phyloP scores from a whole-genome alignment of 2,113 vertebrate genomes.

The Corvus cornix region DNA sequence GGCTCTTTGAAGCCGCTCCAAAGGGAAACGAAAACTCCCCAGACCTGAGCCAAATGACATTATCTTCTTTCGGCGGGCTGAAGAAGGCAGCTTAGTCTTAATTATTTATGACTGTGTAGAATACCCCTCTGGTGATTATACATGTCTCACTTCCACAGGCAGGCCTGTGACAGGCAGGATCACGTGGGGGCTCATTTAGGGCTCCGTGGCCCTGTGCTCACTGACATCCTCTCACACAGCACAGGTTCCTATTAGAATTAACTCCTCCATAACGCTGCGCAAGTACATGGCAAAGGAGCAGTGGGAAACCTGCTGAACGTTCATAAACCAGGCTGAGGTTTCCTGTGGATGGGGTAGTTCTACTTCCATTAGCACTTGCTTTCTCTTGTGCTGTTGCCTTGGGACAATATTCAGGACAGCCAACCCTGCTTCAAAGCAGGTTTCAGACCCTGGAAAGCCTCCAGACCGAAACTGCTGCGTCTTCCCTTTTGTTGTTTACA shows the following conservation, averaged over 20 bases:
- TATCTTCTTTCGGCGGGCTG: not conserved
- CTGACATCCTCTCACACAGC: not conserved
- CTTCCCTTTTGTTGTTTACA: not conserved
- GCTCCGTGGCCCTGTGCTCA: not conserved
- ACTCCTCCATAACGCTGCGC: not conserved
- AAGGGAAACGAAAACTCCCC: constrained; percentile 3
- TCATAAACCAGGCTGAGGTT: not conserved
- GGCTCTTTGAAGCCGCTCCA: constrained; percentile 9
- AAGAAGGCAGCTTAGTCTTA: constrained; percentile 27
- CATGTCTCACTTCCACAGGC: not conserved
- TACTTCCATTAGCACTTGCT: not conserved
- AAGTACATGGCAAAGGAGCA: not conserved
- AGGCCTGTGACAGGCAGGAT: not conserved
- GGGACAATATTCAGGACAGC: not conserved
- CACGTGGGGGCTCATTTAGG: not conserved
- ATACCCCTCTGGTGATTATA: not conserved
- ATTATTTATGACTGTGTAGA: constrained; percentile 47
- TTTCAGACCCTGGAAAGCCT: not conserved
- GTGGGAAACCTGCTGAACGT: not conserved
- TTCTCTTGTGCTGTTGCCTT: not conserved
- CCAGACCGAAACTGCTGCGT: not conserved
- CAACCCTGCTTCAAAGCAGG: not conserved
- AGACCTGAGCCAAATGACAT: constrained; percentile 16
- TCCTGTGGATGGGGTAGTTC: not conserved
- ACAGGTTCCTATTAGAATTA: not conserved